A percentile compares a stretch with the other conserved stretches of the same genome.
Conservation (phyloP, 1,140 invertebrate genomes). For the Drusus annulatus region DNA sequence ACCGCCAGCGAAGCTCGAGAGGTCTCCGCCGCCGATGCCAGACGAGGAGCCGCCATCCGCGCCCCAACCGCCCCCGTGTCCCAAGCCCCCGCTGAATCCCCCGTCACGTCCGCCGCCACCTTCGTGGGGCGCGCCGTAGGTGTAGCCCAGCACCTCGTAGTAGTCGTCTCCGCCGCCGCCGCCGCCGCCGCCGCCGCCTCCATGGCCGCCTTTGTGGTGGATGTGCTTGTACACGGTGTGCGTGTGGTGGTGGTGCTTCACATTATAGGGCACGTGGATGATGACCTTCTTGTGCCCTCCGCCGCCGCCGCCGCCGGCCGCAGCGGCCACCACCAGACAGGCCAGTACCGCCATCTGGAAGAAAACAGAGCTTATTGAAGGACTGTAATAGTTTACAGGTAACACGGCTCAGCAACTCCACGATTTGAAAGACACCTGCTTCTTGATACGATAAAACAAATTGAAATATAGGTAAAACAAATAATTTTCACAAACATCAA, state of each 20-base stretch:
- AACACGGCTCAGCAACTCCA: no score
- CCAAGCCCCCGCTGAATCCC: conserved; percentile 64
- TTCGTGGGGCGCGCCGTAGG: conserved; percentile 67
- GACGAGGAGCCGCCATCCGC: conserved; percentile 56
- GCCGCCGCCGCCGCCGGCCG: conserved; percentile 64
- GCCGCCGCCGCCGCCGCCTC: conserved; percentile 64
- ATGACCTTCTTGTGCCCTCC: conserved; percentile 73
- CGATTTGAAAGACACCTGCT: no score
- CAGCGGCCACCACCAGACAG: conserved; percentile 60
- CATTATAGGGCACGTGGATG: conserved; percentile 74
- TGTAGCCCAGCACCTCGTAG: conserved; percentile 69
- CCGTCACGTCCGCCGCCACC: conserved; percentile 63
- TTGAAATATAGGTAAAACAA: no score
- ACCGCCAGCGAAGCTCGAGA: conserved; percentile 58
- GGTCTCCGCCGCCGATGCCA: conserved; percentile 60
- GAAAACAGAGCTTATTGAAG: neutral
- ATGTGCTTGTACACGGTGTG: conserved; percentile 75
- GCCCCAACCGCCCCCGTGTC: conserved; percentile 62
- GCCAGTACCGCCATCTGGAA: conserved; percentile 64
- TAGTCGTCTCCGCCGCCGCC: conserved; percentile 64
- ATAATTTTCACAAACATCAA: no score
- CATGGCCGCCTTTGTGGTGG: conserved; percentile 68
- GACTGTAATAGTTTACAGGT: no score
- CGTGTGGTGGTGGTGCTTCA: conserved; percentile 75
- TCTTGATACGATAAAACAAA: no score